Percentiles rank a stretch among this genome's conserved stretches.
Conservation (phyloP, 2,797 vertebrate genomes). For the Malurus leucopterus region DNA sequence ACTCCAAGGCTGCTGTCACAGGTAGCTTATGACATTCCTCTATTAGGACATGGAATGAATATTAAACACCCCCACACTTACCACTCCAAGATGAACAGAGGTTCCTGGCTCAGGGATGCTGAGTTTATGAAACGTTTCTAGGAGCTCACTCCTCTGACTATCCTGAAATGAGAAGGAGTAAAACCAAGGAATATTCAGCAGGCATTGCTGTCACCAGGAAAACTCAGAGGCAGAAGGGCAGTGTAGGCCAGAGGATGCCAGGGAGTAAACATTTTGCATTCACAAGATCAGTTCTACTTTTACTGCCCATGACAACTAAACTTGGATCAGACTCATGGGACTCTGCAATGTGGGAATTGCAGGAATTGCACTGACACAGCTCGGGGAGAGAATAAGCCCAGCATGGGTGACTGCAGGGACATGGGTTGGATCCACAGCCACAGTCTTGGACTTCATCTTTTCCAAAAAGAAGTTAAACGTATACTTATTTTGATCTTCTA, state of each 20-base stretch:
- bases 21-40: neutral
- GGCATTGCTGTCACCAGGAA: neutral
- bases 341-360: accelerated
- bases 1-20: neutral
- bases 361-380: neutral
- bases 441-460: neutral
- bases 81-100: constrained; percentile 91
- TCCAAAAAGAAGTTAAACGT: neutral
- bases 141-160: constrained; percentile 86
- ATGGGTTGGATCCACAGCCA: neutral
- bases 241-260: neutral
- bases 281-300: neutral
- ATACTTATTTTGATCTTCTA: neutral
- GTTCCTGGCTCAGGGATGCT: constrained; percentile 87
- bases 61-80: constrained; percentile 65
- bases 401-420: neutral
- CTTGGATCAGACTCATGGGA: accelerated
- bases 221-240: neutral
- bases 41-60: neutral
- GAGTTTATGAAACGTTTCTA: constrained; percentile 85
- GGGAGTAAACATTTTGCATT: neutral
- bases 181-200: neutral
- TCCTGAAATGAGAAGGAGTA: constrained; percentile 77
- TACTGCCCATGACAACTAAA: neutral
- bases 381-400: neutral